phyloP scores from a whole-genome alignment of 2,888 invertebrate genomes.

The Thecophora atra region DNA sequence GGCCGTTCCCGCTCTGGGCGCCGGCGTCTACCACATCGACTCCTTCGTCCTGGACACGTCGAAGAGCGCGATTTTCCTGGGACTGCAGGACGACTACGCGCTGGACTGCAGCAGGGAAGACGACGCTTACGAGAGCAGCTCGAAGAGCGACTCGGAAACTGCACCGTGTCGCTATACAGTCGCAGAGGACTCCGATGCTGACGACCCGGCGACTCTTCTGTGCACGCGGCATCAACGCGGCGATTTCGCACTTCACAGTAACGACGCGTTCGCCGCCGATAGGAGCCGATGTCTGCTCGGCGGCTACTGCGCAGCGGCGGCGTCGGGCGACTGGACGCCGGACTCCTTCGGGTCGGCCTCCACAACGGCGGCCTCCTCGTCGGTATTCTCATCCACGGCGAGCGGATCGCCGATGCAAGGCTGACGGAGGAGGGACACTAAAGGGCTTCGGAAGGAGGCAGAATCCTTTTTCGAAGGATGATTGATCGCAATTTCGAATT shows the following conservation, averaged over 20 bases:
- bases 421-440: no score
- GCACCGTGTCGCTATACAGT: background rate
- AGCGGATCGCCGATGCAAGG: background rate
- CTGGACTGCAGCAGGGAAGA: slow-evolving; percentile 48
- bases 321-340: slow-evolving; percentile 37
- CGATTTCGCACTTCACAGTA: background rate
- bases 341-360: slow-evolving; percentile 25
- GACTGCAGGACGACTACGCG: slow-evolving; percentile 61
- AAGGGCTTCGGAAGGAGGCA: no score
- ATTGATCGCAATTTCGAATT: background rate
- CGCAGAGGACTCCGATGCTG: background rate
- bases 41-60: slow-evolving; percentile 62
- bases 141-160: background rate
- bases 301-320: background rate
- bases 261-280: slow-evolving; percentile 18
- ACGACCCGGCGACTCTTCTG: background rate
- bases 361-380: slow-evolving; percentile 39
- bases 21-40: slow-evolving; percentile 63
- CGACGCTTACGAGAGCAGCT: slow-evolving; percentile 35
- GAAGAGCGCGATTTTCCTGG: slow-evolving; percentile 63
- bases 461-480: no score
- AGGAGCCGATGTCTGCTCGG: background rate
- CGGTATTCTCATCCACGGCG: slow-evolving; percentile 34
- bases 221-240: slow-evolving; percentile 19
- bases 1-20: slow-evolving; percentile 58